phyloP scores from a whole-genome alignment of 2,888 invertebrate species.

The Lithophane leautieri region DNA sequence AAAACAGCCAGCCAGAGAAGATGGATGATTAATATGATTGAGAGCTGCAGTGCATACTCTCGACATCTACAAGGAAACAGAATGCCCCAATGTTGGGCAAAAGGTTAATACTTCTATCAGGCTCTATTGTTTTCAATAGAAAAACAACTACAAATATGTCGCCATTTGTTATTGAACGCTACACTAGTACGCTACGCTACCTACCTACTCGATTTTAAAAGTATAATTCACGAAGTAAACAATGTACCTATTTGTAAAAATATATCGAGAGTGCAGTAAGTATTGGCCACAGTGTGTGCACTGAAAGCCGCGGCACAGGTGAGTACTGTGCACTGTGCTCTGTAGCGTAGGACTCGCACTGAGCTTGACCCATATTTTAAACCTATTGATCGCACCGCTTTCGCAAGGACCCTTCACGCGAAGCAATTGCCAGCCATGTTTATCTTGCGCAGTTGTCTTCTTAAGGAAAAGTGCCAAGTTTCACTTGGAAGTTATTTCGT shows the following conservation, averaged over 20 bases:
- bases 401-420: conserved; percentile 61
- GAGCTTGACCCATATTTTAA: conserved; percentile 83
- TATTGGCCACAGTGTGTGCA: conserved; percentile 32
- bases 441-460: conserved; percentile 52
- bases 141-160: no score
- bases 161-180: not conserved
- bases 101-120: not conserved
- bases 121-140: not conserved
- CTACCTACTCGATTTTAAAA: not conserved
- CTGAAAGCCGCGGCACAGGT: conserved; percentile 37
- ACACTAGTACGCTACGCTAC: not conserved
- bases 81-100: not conserved
- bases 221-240: conserved; percentile 4
- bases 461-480: conserved; percentile 37
- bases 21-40: no score
- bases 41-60: not conserved
- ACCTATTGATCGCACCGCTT: conserved; percentile 76
- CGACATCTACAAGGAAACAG: not conserved
- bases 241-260: conserved; percentile 2
- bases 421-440: conserved; percentile 61
- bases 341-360: conserved; percentile 64
- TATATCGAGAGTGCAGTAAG: conserved; percentile 29
- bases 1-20: not conserved
- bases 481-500: conserved; percentile 30
- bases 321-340: conserved; percentile 42